Evolutionary conservation across 2,797 vertebrate genomes (phyloP).

Genomic region (Setipinna tenuifilis): DNA sequence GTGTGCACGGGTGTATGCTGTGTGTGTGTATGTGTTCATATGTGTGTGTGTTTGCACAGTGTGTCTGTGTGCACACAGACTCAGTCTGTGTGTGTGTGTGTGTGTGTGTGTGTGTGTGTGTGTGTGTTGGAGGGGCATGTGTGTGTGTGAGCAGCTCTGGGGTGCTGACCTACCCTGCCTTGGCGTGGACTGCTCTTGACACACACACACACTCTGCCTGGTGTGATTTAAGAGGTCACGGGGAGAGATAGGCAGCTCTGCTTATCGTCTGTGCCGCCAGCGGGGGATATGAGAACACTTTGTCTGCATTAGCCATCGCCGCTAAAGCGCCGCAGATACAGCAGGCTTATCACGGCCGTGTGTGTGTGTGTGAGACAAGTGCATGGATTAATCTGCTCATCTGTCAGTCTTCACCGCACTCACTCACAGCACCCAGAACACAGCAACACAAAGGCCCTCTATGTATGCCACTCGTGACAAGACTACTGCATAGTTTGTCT

Average conservation of each 20-base stretch:
- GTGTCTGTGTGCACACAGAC: background rate
- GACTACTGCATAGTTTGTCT: background rate
- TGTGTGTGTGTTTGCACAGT: background rate
- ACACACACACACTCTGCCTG: constrained; percentile 17
- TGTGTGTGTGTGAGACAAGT: constrained; percentile 25
- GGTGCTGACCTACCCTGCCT: background rate
- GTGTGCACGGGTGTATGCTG: background rate
- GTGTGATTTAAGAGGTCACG: constrained; percentile 31
- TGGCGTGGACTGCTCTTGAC: background rate
- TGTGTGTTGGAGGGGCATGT: background rate
- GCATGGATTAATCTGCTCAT: background rate
- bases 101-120: background rate
- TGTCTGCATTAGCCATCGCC: constrained; percentile 30
- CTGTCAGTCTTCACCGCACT: background rate
- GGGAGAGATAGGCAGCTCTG: constrained; percentile 26
- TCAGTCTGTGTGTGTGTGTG: background rate
- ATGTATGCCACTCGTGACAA: background rate
- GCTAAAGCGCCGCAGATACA: constrained; percentile 6
- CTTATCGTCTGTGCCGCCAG: constrained; percentile 30
- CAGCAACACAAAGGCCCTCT: background rate
- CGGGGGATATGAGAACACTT: constrained; percentile 40
- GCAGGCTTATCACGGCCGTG: background rate
- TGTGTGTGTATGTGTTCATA: background rate
- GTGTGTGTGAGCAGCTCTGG: background rate
- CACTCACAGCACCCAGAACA: background rate